Conservation (phyloP, 2,113 vertebrate genomes). For the Nansenia antarctica region DNA sequence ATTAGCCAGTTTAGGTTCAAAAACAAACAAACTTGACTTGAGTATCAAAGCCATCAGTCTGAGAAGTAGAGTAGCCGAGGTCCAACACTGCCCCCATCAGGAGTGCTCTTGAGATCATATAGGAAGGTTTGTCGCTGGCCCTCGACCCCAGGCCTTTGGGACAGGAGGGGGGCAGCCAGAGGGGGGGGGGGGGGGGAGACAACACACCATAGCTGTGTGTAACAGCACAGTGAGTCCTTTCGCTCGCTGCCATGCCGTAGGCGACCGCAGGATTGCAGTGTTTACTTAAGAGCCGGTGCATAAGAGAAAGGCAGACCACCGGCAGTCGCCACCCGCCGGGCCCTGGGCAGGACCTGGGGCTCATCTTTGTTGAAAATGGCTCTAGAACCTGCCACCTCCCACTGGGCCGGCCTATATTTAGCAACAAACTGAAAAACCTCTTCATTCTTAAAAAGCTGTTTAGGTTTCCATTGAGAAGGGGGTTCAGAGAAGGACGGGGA, state of each 20-base stretch:
- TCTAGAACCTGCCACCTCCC: constrained; percentile 67
- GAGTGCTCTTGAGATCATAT: constrained; percentile 61
- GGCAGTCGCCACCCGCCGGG: constrained; percentile 72
- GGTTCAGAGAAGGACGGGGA: constrained; percentile 59
- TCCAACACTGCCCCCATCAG: constrained; percentile 61
- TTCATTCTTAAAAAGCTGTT: constrained; percentile 79
- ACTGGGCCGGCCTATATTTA: constrained; percentile 76
- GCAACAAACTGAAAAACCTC: constrained; percentile 76
- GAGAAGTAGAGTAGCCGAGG: constrained; percentile 43
- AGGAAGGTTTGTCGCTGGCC: constrained; percentile 62
- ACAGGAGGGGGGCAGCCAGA: constrained; percentile 34
- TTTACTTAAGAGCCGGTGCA: constrained; percentile 82
- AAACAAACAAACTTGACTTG: too few relatives aligned
- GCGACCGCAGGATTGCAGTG: constrained; percentile 78
- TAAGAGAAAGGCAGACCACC: constrained; percentile 81
- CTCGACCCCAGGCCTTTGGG: constrained; percentile 62
- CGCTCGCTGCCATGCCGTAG: constrained; percentile 74
- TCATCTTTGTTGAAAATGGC: constrained; percentile 83
- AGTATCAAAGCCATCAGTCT: constrained; percentile 29
- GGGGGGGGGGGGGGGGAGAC: constrained; percentile 60
- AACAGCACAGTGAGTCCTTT: constrained; percentile 79
- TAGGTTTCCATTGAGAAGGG: constrained; percentile 70
- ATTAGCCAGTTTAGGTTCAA: constrained; percentile 16
- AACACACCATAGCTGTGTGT: constrained; percentile 76
- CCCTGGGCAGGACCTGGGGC: constrained; percentile 67